Base-by-base conservation (phyloP, 2,797 vertebrate species). In the Benthosema pterotum region DNA sequence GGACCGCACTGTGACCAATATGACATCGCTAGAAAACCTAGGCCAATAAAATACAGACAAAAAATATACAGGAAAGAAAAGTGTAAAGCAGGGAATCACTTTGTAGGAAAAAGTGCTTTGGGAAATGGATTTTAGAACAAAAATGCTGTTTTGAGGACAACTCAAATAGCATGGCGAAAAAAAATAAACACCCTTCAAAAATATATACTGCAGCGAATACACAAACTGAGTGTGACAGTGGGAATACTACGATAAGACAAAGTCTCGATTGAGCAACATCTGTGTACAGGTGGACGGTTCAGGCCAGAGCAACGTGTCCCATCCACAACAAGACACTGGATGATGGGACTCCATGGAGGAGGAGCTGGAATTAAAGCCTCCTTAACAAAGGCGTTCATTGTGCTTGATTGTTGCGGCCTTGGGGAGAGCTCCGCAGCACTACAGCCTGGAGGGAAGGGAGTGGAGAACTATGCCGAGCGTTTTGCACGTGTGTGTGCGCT, bases 321-420 rank as follows among this genome's bases (percentile, higher is more conserved):
- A 19, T 65, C 67, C 65, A 83, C 64, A 61, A n/a, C n/a, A n/a
- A n/a, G 73, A 67, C 50, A 43, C 63, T 75, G 75, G 71, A 74
- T 42, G 71, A 74, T 42, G 57, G 63, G 59, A 63, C 69, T 78
- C 11, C 55, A n/a, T 52, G 66, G 16, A 16, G 11, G 71, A 50
- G 65, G 63, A 69, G 74, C 68, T 64, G 65, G 57, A 70, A n/a
- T n/a, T n/a, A n/a, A n/a, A 57, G 51, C 74, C 32, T 74, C 53
- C 43, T n/a, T 57, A 83, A 88, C 84, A 88, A 88, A 87, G 77
- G 63, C 68, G 69, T 75, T 71, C 72, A 85, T 87, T 88, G 83
- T 83, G 74, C 62, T 56, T 11, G 77, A 71, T 74, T 54, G n/a
- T n/a, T n/a, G n/a, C n/a, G n/a, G n/a, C n/a, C n/a, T n/a, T n/a